These are phyloP conservation scores for Pseudeuparius sepicola DNA, from an alignment of 2,888 invertebrate genomes.

Conservation along the genomic window DNA sequence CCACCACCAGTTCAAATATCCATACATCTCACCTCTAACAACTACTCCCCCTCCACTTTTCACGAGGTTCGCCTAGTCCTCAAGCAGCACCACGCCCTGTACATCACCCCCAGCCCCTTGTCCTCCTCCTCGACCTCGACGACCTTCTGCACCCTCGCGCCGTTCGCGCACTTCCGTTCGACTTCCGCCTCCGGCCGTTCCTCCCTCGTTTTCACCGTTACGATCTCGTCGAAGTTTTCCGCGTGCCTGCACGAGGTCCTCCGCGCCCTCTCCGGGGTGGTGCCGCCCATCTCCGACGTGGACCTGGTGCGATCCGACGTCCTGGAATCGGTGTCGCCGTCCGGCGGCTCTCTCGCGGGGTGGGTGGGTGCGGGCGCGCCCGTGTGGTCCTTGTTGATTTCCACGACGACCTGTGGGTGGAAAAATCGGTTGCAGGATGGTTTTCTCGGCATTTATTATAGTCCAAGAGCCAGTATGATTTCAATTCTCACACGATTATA, in stretches of 20 bases:
- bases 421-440: slow-evolving; percentile 10
- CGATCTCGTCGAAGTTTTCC: slow-evolving; percentile 33
- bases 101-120: slow-evolving; percentile 31
- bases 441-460: background rate
- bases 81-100: slow-evolving; percentile 46
- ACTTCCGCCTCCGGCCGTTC: slow-evolving; percentile 19
- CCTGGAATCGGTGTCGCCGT: background rate
- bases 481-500: too few relatives aligned
- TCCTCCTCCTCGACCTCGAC: slow-evolving; percentile 20
- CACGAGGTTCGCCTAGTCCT: slow-evolving; percentile 38
- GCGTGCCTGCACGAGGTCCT: slow-evolving; percentile 14
- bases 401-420: slow-evolving; percentile 32
- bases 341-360: slow-evolving; percentile 8
- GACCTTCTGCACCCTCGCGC: slow-evolving; percentile 16
- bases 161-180: slow-evolving; percentile 2
- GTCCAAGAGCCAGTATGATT: too few relatives aligned
- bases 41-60: too few relatives aligned
- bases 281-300: background rate
- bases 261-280: slow-evolving; percentile 9
- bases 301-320: background rate
- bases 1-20: too few relatives aligned
- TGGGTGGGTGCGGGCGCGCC: slow-evolving; percentile 11
- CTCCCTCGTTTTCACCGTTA: slow-evolving; percentile 28
- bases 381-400: slow-evolving; percentile 32
- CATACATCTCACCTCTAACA: too few relatives aligned